Base-by-base conservation (phyloP, 2,888 invertebrate genomes). In the Polylopha cassiicola region DNA sequence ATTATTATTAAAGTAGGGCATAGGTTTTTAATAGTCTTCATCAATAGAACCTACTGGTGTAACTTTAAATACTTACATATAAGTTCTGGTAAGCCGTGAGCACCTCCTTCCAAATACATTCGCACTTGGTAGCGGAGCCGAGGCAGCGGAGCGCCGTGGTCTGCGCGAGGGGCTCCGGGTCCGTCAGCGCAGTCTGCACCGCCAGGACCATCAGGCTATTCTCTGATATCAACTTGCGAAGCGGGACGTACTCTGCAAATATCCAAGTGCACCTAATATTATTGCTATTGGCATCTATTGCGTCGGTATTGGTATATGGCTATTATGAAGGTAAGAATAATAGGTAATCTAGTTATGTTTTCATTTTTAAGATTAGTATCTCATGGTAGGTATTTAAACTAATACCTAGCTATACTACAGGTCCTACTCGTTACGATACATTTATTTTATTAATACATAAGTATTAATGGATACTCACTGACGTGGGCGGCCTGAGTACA, bases 401-500 rank as follows among this genome's bases (percentile, higher is more conserved):
- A n/a, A n/a, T n/a, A n/a, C n/a, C n/a, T n/a, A n/a, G n/a, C n/a
- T n/a, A n/a, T n/a, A n/a, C n/a, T n/a, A n/a, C n/a, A n/a, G n/a
- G n/a, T n/a, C n/a, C n/a, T n/a, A n/a, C n/a, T n/a, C n/a, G n/a
- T n/a, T n/a, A n/a, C n/a, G n/a, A n/a, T n/a, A n/a, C n/a, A n/a
- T n/a, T n/a, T 4, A 14, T 11, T 3, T 11, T 2, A 11, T 24
- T 11, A 3, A 11, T 2, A 9, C 11, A 23, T 10, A 5, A 8
- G 3, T 6, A 22, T 22, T 21, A 9, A 8, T 1, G 9, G 9
- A 5, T 43, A 71, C 88, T 85, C 74, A 92, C 92, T 91, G 44
- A 87, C 71, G 60, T 88, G 87, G 1, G 91, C 89, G 50, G 92
- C 88, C 17, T 74, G 71, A 1, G 89, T 88, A 48, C 92, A 88